Base-by-base conservation (phyloP, 2,797 vertebrate species). In the Silurus aristotelis region DNA sequence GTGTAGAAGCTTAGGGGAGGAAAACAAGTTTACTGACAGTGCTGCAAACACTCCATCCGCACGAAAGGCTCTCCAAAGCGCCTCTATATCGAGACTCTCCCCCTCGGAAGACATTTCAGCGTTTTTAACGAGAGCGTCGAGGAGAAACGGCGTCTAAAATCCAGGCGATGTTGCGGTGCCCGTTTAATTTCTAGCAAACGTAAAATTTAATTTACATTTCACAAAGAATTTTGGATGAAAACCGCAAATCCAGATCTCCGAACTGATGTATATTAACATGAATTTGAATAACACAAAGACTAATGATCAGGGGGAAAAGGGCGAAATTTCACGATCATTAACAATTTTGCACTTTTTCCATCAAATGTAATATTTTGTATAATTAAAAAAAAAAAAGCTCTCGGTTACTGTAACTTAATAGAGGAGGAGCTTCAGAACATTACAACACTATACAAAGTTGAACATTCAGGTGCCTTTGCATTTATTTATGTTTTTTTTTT, bases 141-240 rank as follows among this genome's bases (percentile, higher is more conserved):
- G 87, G 86, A 87, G 88, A 82, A 90, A 92, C 91, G 91, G 77
- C 87, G 10, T 77, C 89, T 88, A 82, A 75, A 89, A 86, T 91
- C 91, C 92, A 94, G 93, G 93, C 91, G 93, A 93, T 91, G 89
- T 91, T 93, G 93, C 84, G 92, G 92, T 90, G 91, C 86, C 92
- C 92, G 90, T 94, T 93, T 92, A 90, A 7, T 95, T 95, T 95
- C 90, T 92, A 92, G 93, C 87, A 92, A 90, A 93, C 93, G 94
- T 38, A 38, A 90, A 85, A 82, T 89, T 92, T 89, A 87, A 92
- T 88, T 89, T 91, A 89, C 87, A 89, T 83, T 90, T 87, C 66
- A 86, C 88, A 90, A 84, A 70, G 68, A 5, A 22, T 73, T 55
- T 48, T 9, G 9, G 3, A 67, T 14, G 6, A 68, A 68, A 38